phyloP scores from a whole-genome alignment of 2,797 vertebrate genomes.

The Malurus leucopterus region DNA sequence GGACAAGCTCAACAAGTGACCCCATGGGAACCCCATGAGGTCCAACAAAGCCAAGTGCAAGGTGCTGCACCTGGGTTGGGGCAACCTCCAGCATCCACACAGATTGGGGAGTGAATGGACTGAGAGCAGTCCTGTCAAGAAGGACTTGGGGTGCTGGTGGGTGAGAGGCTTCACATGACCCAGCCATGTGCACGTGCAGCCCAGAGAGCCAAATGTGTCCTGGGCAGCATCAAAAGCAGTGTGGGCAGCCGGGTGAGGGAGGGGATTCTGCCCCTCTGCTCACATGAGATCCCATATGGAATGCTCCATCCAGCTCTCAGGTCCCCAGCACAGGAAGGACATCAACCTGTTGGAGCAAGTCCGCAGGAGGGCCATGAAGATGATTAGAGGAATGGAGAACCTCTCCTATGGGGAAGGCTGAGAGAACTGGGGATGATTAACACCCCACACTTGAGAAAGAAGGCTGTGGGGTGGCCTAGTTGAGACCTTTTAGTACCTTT shows the following conservation, averaged over 20 bases:
- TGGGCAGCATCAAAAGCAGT: background rate
- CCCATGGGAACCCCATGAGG: background rate
- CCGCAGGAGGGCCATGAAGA: background rate
- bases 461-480: background rate
- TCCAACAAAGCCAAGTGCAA: background rate
- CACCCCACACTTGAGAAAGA: too few relatives aligned
- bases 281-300: background rate
- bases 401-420: background rate
- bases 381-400: background rate
- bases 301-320: background rate
- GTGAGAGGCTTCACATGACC: background rate
- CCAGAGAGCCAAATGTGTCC: fast-evolving
- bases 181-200: fast-evolving
- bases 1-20: background rate
- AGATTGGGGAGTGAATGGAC: too few relatives aligned
- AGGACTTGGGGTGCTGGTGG: background rate
- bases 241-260: background rate
- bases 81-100: background rate
- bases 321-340: background rate
- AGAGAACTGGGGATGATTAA: background rate
- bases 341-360: background rate
- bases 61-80: background rate
- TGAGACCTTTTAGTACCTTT: background rate
- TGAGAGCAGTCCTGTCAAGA: fast-evolving
- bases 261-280: background rate